Evolutionary conservation across 2,113 vertebrate species (phyloP), one percentile per base, ranked within the genome.

Genomic region (Aptenodytes forsteri): DNA sequence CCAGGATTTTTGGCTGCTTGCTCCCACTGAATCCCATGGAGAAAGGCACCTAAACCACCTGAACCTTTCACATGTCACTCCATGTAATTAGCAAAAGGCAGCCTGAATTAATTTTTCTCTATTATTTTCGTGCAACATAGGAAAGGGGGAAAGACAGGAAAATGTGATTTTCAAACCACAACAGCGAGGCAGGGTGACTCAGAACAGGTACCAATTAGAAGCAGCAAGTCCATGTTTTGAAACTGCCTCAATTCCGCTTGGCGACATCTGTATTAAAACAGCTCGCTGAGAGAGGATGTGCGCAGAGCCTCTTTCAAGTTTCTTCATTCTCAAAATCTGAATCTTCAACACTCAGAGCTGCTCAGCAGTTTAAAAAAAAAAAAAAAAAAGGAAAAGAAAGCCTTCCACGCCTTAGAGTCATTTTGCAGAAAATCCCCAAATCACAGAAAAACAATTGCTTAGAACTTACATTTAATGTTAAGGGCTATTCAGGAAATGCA

Each of bases 391-490:
- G 1, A 11, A 55, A 11, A 10, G 23, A 12, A 6, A 78, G n/a
- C 47, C 36, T 90, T 82, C 44, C 42, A 82, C 1, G 12, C 47
- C 78, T 38, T 71, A 44, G 47, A 91, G 59, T 81, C 22, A 84
- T 84, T 94, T 54, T 55, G 40, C 38, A 95, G 91, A 97, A 97
- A 95, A 85, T 49, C 65, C 87, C 49, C 61, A 90, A 89, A 91
- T 77, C 36, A 87, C 82, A 72, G 91, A 69, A 96, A 94, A 97
- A 95, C 94, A 93, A 96, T 93, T 96, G 93, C 93, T 94, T 97
- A 97, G 92, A 98, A 97, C 97, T 96, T 97, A 96, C 92, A 95
- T 93, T 98, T 97, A 98, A 97, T 89, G 96, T 94, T 97, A 97
- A 97, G 52, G 89, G 67, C 90, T 86, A 95, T 96, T 98, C 89